Base-by-base conservation (phyloP, 2,888 invertebrate genomes). In the Mesochorus sp. region DNA sequence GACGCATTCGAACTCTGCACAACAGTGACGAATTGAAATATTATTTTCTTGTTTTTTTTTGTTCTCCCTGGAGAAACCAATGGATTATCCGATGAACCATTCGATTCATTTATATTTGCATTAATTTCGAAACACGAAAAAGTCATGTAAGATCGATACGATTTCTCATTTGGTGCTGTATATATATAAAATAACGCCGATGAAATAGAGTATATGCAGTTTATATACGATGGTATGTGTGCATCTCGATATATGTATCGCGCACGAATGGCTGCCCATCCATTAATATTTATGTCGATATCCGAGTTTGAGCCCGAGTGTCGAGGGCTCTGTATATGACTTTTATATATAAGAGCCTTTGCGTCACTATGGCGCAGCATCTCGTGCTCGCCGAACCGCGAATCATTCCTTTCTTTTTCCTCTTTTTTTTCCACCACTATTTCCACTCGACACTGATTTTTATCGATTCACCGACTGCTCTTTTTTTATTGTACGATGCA, bases 231-330 rank as follows among this genome's bases (percentile, higher is more conserved):
- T n/a, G 42, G 12, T 59, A 24, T 21, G 47, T 57, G 8, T 42
- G 19, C n/a, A 34, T 37, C 24, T 51, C 14, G 8, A 68, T 31
- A 49, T 26, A 14, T 37, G 47, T 57, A 51, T 39, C 47, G 24
- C 37, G 74, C 37, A 70, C 78, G 78, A 78, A 74, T 74, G 78
- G 57, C 74, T 70, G 59, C 64, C 74, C 66, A 70, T 78, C 78
- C 78, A 78, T 78, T 78, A 78, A 78, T 78, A 78, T 78, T 78
- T 78, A 78, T 78, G 78, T 78, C 78, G 78, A 78, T 78, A 78
- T 73, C 51, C 74, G 61, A 70, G 74, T 70, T 57, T 66, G 71
- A 70, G 39, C 66, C 37, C 34, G 68, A 78, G 59, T 74, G 74
- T 78, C 70, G 74, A 78, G 74, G 70, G 74, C 78, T n/a, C n/a